These are phyloP conservation scores for Anguilla megastoma DNA, from an alignment of 2,797 vertebrate species.

Conservation along the genomic window DNA sequence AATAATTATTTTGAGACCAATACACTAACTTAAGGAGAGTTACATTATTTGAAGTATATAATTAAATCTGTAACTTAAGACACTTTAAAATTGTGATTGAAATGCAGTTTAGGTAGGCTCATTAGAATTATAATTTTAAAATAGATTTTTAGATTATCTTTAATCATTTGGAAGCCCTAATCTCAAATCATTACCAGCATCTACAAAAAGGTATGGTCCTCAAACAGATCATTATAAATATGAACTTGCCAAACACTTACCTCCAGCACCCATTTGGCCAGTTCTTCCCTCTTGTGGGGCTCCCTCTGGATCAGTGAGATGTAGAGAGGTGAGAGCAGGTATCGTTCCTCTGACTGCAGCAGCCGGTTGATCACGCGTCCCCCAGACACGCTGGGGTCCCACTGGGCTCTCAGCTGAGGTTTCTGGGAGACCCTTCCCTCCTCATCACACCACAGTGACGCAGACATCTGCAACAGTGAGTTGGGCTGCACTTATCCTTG, in stretches of 20 bases:
- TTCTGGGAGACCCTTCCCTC: conserved; percentile 40
- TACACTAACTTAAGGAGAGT: not conserved
- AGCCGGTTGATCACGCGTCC: conserved; percentile 72
- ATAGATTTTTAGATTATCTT: not conserved
- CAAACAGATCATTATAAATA: not conserved
- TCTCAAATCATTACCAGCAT: not conserved
- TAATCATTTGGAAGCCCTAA: not conserved
- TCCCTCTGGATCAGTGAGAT: conserved; percentile 68
- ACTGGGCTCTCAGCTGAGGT: conserved; percentile 62
- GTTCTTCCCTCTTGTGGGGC: conserved; percentile 67
- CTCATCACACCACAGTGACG: conserved; percentile 77
- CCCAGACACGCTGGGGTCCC: conserved; percentile 72
- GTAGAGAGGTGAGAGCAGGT: conserved; percentile 72
- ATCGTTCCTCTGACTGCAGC: conserved; percentile 68
- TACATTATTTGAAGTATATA: not conserved
- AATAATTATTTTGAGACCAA: not conserved
- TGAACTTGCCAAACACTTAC: conserved; percentile 48
- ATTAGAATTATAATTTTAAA: not conserved
- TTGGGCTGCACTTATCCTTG: conserved; percentile 16
- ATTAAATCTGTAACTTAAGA: not conserved
- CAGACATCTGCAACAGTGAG: conserved; percentile 48
- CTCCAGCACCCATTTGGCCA: conserved; percentile 75
- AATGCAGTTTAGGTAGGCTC: not conserved
- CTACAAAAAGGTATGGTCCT: not conserved
- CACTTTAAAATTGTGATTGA: not conserved